Percentiles rank a stretch among this genome's conserved stretches.
These are phyloP conservation scores for Neodon shergylaensis DNA, from an alignment of 2,113 vertebrate species.

Conservation along the genomic window DNA sequence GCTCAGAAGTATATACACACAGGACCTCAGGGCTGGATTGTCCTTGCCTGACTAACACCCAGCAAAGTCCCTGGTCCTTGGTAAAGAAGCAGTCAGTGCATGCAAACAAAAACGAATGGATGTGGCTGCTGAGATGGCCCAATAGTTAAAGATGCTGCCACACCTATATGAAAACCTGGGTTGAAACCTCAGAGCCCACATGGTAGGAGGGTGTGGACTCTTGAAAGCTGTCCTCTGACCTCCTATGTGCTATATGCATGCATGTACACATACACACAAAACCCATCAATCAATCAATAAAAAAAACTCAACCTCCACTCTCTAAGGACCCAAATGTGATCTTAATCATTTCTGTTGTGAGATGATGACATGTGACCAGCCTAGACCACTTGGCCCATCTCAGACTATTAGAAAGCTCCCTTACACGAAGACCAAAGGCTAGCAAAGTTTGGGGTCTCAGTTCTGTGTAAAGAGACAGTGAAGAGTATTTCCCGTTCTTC, in stretches of 20 bases:
- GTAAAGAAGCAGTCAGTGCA: neutral
- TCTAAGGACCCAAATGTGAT: neutral
- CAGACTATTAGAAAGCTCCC: neutral
- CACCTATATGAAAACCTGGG: neutral
- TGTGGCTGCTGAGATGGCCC: neutral
- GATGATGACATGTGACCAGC: neutral
- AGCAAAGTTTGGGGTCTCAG: neutral
- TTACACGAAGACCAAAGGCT: neutral
- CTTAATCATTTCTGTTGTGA: neutral
- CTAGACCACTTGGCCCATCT: neutral
- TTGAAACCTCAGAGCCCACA: neutral
- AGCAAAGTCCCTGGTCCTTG: neutral
- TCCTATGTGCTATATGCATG: neutral
- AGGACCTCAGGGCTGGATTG: neutral
- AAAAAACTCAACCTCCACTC: neutral
- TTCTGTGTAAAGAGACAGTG: neutral
- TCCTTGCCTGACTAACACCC: neutral
- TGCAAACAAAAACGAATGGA: neutral
- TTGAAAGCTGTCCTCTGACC: neutral
- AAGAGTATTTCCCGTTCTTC: neutral
- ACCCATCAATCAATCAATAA: neutral
- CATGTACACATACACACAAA: neutral
- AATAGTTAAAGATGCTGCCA: neutral
- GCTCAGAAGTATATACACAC: neutral
- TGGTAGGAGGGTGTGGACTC: neutral